Evolutionary conservation across 2,888 invertebrate genomes (phyloP), one percentile per base, ranked within the genome.

Genomic region (Nasonia oneida): DNA sequence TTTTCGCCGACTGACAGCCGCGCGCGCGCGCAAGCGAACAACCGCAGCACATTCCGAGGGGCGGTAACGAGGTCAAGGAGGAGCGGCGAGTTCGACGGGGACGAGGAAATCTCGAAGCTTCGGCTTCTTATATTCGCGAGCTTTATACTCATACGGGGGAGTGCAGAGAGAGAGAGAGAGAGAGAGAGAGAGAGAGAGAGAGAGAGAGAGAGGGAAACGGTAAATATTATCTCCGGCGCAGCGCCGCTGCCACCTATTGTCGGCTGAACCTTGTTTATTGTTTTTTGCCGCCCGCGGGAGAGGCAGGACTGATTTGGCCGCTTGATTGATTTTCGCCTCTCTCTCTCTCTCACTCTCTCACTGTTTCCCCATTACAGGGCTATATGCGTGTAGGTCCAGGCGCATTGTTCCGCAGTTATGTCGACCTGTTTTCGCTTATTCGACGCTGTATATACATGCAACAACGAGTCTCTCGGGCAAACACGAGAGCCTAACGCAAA

Each of bases 31-130:
- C 64, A 29, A 29, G 64, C 64, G 67, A 15, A 57, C 29, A 67
- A 15, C 67, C 29, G 67, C 67, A 67, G 67, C 67, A 47, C 47
- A 37, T 23, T 67, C 61, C 37, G 8, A 67, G 71, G 71, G n/a
- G 47, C 5, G 57, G 50, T 23, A 83, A 84, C 29, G 84, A 74
- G 84, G 84, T 84, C 84, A 84, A 84, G 84, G 79, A 84, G 79
- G 74, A 42, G 10, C 37, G 37, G 0, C 37, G 71, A 39, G 47
- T 39, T 50, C 6, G 53, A 14, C 47, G 42, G 0, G 33, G 53
- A 53, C 10, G 71, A 71, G 37, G 53, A 70, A 83, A 76, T 83
- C 82, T 47, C 70, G 39, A 81, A 61, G 39, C 18, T 71, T 18
- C 71, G 57, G 67, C 79, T 73, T 81, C 57, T 80, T 53, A 53